Base-by-base conservation (phyloP, 37 sponge, comb jelly and placozoan genomes). In the Agelas oroides region DNA sequence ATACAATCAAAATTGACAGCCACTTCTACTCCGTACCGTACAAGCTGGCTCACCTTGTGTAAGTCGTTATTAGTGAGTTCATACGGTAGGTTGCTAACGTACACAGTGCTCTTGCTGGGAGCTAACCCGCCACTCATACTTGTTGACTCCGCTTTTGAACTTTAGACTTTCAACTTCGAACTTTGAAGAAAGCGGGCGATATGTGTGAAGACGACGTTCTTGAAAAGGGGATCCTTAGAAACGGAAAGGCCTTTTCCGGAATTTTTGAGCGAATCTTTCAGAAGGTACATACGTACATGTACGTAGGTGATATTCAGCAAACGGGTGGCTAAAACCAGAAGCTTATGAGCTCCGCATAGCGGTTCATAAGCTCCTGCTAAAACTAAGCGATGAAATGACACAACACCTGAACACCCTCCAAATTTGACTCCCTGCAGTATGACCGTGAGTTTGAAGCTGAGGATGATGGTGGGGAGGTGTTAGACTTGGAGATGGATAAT, bases 31-130 rank as follows among this genome's bases (percentile, higher is more conserved):
- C 30, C 46, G 46, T 46, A 46, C 8, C 8, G 3, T 12, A 46
- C 27, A 25, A 27, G 37, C 5, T 0, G 18, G 13, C 53, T 83
- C 57, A 97, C 98, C 90, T 97, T 84, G 76, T 93, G 92, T 63
- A 97, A 46, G 73, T 97, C 98, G 64, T 86, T 97, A 77, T 97
- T 97, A 34, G 98, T 97, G 8, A 97, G 77, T 15, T 79, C 85
- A 78, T 91, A 97, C 0, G 98, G 96, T 5, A 97, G 84, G 35
- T 97, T 97, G 27, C 95, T 61, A 6, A 91, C 92, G 65, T 95
- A 97, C 24, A 97, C 92, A 23, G 98, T 97, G 33, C 91, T 95
- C 73, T 91, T 97, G 66, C 98, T 97, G 0, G 98, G 98, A 33
- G 94, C 96, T 38, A 97, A 57, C 23, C 96, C 98, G n/a, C 94